These are phyloP conservation scores for Anableps anableps DNA, from an alignment of 2,797 vertebrate species.

Conservation along the genomic window DNA sequence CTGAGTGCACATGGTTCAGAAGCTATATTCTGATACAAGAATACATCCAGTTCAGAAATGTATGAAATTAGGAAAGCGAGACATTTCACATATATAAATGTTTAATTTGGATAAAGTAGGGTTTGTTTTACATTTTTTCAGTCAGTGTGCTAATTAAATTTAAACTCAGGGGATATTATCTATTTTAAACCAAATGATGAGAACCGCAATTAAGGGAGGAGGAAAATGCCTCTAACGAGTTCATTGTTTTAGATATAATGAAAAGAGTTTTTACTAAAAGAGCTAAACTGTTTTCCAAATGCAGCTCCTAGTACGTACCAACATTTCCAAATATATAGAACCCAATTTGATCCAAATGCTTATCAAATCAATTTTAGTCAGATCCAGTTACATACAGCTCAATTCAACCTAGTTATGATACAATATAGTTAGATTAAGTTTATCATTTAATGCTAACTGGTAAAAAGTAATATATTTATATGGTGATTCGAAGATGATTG, in stretches of 20 bases:
- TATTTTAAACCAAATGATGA: constrained; percentile 60
- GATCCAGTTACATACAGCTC: neutral
- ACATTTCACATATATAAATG: constrained; percentile 10
- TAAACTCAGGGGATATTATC: constrained; percentile 62
- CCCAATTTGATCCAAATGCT: neutral
- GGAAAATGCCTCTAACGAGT: constrained; percentile 24
- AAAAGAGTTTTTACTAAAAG: constrained; percentile 5
- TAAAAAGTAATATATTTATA: neutral
- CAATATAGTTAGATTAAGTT: neutral
- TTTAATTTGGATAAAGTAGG: constrained; percentile 36
- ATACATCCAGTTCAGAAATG: neutral
- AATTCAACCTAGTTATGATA: neutral
- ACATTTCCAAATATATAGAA: neutral
- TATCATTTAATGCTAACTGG: neutral
- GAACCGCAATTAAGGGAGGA: constrained; percentile 50
- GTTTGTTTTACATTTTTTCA: constrained; percentile 22
- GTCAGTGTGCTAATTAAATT: constrained; percentile 68
- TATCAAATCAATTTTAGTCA: neutral
- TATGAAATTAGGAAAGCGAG: neutral
- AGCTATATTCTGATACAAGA: neutral
- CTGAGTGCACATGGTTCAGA: constrained; percentile 4
- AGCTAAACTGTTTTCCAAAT: neutral
- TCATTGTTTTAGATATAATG: constrained; percentile 21
- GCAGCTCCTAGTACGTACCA: neutral
- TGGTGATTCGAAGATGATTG: neutral